phyloP scores from a whole-genome alignment of 2,113 vertebrate species.

The Sturnira hondurensis region DNA sequence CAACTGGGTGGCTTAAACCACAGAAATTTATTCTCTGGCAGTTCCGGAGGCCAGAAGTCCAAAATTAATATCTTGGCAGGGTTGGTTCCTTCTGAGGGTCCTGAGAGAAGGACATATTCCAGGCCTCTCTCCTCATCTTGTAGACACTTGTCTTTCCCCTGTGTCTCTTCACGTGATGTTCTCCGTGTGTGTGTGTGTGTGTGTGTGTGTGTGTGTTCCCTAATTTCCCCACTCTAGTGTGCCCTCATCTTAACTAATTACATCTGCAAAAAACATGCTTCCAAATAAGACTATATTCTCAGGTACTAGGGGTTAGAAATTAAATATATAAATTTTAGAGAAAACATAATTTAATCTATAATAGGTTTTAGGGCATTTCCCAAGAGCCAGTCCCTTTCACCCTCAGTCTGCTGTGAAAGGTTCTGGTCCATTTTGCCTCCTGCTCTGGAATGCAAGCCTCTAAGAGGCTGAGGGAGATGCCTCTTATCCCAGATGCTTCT shows the following conservation, averaged over 20 bases:
- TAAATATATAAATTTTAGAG: background rate
- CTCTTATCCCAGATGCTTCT: background rate
- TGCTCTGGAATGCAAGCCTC: background rate
- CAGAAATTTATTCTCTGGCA: background rate
- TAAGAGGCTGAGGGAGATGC: background rate
- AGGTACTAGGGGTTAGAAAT: background rate
- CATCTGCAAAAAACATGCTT: background rate
- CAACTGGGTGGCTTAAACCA: background rate
- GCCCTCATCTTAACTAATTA: background rate
- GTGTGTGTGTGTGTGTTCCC: background rate
- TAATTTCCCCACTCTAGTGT: too few relatives aligned
- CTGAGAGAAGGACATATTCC: background rate
- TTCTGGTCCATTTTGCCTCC: background rate
- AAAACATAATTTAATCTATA: background rate
- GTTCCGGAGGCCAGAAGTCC: background rate
- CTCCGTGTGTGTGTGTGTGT: background rate
- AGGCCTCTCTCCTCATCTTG: background rate
- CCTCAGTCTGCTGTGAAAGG: background rate
- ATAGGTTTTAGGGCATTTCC: background rate
- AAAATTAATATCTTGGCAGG: background rate
- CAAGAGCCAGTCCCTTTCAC: background rate
- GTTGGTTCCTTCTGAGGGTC: background rate
- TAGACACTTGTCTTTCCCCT: background rate
- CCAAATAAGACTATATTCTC: background rate
- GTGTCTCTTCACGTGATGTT: background rate